phyloP scores from a whole-genome alignment of 2,797 vertebrate genomes.

The Acomys russatus region DNA sequence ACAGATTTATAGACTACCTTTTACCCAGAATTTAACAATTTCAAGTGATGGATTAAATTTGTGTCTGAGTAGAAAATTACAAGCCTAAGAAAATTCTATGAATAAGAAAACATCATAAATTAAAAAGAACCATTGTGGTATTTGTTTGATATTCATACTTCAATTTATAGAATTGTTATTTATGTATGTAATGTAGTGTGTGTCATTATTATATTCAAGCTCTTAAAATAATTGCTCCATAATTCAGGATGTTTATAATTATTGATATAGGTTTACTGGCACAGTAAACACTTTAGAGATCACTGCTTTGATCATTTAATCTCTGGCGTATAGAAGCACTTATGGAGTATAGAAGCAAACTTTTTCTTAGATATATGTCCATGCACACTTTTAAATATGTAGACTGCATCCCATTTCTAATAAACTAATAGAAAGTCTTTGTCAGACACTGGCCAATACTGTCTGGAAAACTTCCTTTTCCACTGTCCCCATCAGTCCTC shows the following conservation, averaged over 20 bases:
- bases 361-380: accelerated
- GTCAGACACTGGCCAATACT: no score
- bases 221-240: conserved; percentile 13
- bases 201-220: background rate
- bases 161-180: background rate
- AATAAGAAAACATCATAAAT: background rate
- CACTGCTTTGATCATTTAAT: conserved; percentile 44
- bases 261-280: conserved; percentile 27
- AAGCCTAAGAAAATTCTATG: conserved; percentile 32
- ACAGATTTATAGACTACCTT: background rate
- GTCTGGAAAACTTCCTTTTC: accelerated
- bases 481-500: accelerated
- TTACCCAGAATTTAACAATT: background rate
- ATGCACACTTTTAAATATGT: background rate
- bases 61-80: background rate
- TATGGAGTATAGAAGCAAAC: background rate
- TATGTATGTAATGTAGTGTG: conserved; percentile 37
- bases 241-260: conserved; percentile 6
- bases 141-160: conserved; percentile 15
- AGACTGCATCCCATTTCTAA: background rate
- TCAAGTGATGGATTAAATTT: background rate
- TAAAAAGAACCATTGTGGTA: background rate
- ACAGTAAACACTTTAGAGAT: background rate
- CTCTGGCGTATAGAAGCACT: background rate
- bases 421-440: background rate